phyloP scores from a whole-genome alignment of 2,113 vertebrate genomes.

The Blennius ocellaris region DNA sequence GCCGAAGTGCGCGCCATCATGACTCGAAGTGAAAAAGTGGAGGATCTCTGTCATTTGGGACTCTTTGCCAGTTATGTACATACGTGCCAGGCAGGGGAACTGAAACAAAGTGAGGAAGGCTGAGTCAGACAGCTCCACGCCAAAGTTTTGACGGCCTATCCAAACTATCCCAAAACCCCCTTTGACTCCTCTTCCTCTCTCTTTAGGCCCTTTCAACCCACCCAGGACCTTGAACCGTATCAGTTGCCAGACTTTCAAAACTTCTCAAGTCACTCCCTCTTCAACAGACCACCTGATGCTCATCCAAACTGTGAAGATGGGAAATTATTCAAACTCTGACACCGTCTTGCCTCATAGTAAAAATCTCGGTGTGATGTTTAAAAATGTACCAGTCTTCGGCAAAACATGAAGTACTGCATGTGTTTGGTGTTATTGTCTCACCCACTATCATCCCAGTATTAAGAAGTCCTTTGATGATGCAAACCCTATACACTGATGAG shows the following conservation, averaged over 20 bases:
- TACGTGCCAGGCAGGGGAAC: constrained; percentile 5
- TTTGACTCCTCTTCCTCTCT: neutral
- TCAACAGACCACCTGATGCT: neutral
- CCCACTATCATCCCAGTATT: too few species aligned
- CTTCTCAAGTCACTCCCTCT: neutral
- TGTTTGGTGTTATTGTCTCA: too few species aligned
- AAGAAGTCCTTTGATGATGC: too few species aligned
- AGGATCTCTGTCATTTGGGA: constrained; percentile 18
- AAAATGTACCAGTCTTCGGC: too few species aligned
- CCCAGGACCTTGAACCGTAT: constrained; percentile 18
- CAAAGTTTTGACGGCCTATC: constrained; percentile 39
- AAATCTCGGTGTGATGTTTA: too few species aligned
- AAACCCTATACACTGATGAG: too few species aligned
- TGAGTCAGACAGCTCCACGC: constrained; percentile 35
- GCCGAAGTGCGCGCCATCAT: neutral
- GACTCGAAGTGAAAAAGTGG: constrained; percentile 41
- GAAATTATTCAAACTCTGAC: too few species aligned
- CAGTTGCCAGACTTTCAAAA: constrained; percentile 11
- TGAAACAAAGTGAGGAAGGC: neutral
- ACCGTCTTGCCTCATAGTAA: too few species aligned
- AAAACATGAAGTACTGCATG: too few species aligned
- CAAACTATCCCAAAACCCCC: constrained; percentile 34
- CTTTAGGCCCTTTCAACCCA: constrained; percentile 1
- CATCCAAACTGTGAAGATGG: neutral
- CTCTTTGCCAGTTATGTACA: neutral